These are phyloP conservation scores for Enteromius fasciolatus DNA, from an alignment of 2,797 vertebrate genomes.

Conservation along the genomic window DNA sequence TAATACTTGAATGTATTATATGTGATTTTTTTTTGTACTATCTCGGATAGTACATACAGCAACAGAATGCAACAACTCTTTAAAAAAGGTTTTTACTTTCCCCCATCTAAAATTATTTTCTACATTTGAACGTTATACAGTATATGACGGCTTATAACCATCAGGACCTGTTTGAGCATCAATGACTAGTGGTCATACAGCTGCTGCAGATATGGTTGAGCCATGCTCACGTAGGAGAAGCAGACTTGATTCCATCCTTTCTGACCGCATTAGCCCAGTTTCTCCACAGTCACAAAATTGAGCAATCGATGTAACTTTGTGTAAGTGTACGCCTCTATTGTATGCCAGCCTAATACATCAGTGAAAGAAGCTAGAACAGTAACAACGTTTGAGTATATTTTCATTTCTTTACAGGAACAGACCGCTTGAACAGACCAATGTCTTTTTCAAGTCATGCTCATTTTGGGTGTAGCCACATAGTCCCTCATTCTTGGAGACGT, in stretches of 20 bases:
- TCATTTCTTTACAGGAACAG: not conserved
- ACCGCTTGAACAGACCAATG: not conserved
- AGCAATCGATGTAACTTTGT: conserved; percentile 6
- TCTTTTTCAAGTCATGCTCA: conserved; percentile 10
- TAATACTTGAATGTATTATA: not conserved
- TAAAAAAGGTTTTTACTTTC: not conserved
- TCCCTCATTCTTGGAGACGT: not conserved
- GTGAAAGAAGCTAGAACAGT: conserved; percentile 2
- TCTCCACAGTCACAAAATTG: not conserved
- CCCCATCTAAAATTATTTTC: not conserved
- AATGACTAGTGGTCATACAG: no score
- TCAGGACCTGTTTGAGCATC: not conserved
- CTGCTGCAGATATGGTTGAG: not conserved
- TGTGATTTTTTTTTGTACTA: not conserved
- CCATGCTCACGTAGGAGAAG: not conserved
- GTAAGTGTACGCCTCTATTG: not conserved
- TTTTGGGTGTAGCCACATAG: not conserved
- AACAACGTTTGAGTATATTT: not conserved
- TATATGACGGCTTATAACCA: not conserved
- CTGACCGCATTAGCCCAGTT: not conserved
- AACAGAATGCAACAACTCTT: not conserved
- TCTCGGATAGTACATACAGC: not conserved
- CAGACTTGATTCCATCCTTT: not conserved
- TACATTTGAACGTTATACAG: not conserved
- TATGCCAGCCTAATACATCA: not conserved